Conservation (phyloP, 2,888 invertebrate genomes). For the Adineta ricciae region DNA sequence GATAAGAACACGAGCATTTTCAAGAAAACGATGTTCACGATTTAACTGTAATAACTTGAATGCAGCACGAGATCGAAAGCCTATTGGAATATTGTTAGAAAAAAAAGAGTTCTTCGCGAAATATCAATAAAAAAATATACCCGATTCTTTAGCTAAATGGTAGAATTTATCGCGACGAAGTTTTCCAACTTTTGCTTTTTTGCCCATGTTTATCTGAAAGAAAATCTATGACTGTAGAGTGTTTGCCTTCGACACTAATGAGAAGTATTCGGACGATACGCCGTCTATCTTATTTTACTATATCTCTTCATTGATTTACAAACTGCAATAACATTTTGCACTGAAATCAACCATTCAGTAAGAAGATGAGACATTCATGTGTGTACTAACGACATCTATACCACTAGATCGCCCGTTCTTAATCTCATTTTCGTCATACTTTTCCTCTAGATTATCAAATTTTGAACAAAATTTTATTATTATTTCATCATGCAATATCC, state of each 20-base stretch:
- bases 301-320: not conserved
- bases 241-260: too few relatives aligned
- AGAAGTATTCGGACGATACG: too few relatives aligned
- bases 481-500: not conserved
- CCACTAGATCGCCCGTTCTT: too few relatives aligned
- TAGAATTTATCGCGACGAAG: conserved; percentile 96
- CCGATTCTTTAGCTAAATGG: conserved; percentile 93
- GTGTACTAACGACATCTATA: not conserved
- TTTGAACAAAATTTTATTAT: not conserved
- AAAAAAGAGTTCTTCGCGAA: not conserved
- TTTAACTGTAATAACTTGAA: conserved; percentile 96
- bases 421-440: not conserved
- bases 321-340: not conserved
- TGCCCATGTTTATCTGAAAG: conserved; percentile 62
- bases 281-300: too few relatives aligned
- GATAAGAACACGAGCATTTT: conserved; percentile 85
- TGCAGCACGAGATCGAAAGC: conserved; percentile 92
- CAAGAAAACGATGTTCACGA: conserved; percentile 87
- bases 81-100: conserved; percentile 52
- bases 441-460: not conserved
- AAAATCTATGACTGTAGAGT: too few relatives aligned
- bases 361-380: not conserved
- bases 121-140: conserved; percentile 53
- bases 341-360: not conserved
- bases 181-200: conserved; percentile 90